Percentiles rank a stretch among this genome's conserved stretches.
Conservation (phyloP, 1,140 invertebrate genomes). For the Zaprionus africanus region DNA sequence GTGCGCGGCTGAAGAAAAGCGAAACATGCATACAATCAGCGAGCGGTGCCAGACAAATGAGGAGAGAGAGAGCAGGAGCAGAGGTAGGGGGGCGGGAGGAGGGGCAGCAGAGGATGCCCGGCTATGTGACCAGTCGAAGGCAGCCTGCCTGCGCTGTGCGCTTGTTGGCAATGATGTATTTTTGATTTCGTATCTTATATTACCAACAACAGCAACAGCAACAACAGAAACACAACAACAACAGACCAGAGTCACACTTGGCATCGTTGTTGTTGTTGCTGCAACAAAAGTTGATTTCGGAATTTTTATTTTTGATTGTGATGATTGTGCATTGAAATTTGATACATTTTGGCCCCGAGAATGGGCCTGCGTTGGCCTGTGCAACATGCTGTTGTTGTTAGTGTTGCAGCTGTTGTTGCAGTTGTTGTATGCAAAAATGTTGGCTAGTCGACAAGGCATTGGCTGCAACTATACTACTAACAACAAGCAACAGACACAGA, state of each 20-base stretch:
- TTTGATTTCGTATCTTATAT: conserved; percentile 83
- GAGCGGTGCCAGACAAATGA: conserved; percentile 54
- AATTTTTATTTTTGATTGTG: conserved; percentile 83
- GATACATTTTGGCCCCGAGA: conserved; percentile 69
- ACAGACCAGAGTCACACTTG: conserved; percentile 11
- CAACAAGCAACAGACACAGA: conserved; percentile 42
- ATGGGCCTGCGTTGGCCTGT: conserved; percentile 27
- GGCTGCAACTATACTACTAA: conserved; percentile 60
- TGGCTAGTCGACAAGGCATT: conserved; percentile 81
- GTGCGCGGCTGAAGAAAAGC: conserved; percentile 79
- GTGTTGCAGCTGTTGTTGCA: conserved; percentile 41
- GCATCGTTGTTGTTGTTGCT: background rate
- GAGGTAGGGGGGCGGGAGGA: background rate
- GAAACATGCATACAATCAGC: conserved; percentile 81
- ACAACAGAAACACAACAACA: conserved; percentile 19
- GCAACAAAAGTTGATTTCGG: conserved; percentile 74
- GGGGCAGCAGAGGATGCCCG: conserved; percentile 42
- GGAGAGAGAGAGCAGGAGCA: conserved; percentile 12
- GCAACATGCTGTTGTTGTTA: conserved; percentile 23
- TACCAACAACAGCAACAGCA: conserved; percentile 68
- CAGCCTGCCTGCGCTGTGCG: conserved; percentile 39
- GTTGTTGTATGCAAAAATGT: conserved; percentile 78
- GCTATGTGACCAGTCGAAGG: conserved; percentile 27
- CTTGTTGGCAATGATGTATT: conserved; percentile 83
- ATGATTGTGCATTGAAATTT: conserved; percentile 83